Evolutionary conservation across 2,797 vertebrate genomes (phyloP), one percentile per base, ranked within the genome.

Genomic region (Dryobates pubescens): DNA sequence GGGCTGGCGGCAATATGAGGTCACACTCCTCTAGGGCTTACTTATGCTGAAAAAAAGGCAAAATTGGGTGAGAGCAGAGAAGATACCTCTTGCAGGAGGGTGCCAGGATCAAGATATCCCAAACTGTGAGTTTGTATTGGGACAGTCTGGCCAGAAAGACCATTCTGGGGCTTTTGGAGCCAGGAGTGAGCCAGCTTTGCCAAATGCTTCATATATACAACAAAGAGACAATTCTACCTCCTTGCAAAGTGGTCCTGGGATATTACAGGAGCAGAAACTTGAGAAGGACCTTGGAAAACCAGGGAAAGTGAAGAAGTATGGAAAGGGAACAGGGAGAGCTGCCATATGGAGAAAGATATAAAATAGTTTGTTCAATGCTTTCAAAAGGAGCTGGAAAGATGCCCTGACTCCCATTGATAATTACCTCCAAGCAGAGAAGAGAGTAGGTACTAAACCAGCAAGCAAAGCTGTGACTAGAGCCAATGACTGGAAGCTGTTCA

Each of bases 341-440:
- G 51, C 56, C 10, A 6, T 62, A 91, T 86, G 43, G 18, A 79
- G 70, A 85, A 69, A 81, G 24, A 76, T 63, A 87, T 84, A 75
- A 90, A 93, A 92, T 86, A 90, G 30, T 82, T 59, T 82, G 22
- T 68, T 91, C 81, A 62, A 69, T 85, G 53, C 38, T 73, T 94
- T 93, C 76, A 87, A 59, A 75, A 80, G 79, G 82, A 89, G 36
- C 70, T 94, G 88, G 88, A 95, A 92, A 90, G 59, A 41, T 89
- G 92, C 92, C 88, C 82, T 95, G 90, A 86, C 53, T 92, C 70
- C 70, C 4, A 1, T 82, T 92, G 79, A 79, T 89, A 93, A 96
- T 94, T 91, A 75, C 90, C 82, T 92, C 73, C 53, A 57, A 87
- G 72, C 4, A 1, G 62, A 81, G 63, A 94, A 78, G 90, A 81